These are phyloP conservation scores for Lytechinus pictus DNA, from an alignment of 35 echinoderm and acorn worm genomes.

Conservation along the genomic window DNA sequence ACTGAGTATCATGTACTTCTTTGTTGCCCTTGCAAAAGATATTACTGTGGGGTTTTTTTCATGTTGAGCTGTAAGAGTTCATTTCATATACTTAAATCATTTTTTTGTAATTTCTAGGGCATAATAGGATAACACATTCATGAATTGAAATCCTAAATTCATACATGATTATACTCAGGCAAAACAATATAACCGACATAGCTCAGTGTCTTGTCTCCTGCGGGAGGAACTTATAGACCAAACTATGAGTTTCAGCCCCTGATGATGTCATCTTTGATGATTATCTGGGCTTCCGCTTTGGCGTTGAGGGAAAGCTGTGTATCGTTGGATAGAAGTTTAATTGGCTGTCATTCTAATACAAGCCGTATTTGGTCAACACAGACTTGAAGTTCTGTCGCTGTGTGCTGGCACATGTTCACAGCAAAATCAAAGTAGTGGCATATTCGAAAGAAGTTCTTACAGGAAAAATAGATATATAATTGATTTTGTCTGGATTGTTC, in stretches of 20 bases:
- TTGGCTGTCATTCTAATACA: neutral
- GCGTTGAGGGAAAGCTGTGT: neutral
- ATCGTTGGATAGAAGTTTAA: neutral
- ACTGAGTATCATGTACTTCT: neutral
- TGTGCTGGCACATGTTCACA: neutral
- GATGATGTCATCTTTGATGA: conserved; percentile 11
- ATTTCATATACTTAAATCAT: neutral
- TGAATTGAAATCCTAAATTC: no score
- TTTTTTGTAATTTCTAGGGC: no score
- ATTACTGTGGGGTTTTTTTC: neutral
- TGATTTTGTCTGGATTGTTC: neutral
- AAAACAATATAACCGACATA: no score
- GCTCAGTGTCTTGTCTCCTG: neutral
- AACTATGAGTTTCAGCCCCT: conserved; percentile 8
- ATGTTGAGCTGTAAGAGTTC: neutral
- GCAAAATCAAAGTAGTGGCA: neutral
- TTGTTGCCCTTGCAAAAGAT: neutral
- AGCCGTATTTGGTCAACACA: neutral
- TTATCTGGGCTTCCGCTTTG: neutral
- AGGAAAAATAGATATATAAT: neutral
- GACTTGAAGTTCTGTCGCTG: neutral
- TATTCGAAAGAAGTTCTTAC: neutral
- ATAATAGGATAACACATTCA: no score
- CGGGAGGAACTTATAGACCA: neutral
- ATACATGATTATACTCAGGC: no score